These are phyloP conservation scores for Paramormyrops kingsleyae DNA, from an alignment of 2,113 vertebrate genomes.

Conservation along the genomic window DNA sequence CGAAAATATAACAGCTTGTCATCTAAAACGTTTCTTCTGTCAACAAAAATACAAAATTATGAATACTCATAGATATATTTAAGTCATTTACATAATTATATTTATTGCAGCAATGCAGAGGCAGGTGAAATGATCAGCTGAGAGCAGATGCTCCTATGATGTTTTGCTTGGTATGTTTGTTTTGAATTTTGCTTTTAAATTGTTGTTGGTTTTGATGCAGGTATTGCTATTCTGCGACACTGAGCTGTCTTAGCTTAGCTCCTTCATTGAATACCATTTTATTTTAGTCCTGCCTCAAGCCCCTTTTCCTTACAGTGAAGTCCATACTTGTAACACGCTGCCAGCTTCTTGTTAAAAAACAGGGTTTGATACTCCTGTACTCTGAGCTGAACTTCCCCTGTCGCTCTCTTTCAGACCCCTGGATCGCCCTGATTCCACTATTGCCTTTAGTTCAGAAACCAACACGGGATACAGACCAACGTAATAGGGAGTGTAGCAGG, in stretches of 20 bases:
- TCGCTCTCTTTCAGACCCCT: background rate
- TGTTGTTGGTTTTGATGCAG: background rate
- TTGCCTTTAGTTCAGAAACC: background rate
- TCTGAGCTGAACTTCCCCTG: background rate
- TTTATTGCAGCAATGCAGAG: background rate
- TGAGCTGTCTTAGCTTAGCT: background rate
- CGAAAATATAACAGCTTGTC: background rate
- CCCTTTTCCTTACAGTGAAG: background rate
- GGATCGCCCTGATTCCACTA: background rate
- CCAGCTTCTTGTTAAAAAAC: background rate
- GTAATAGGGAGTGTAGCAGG: conserved; percentile 96
- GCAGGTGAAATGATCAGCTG: background rate
- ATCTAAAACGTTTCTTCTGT: background rate
- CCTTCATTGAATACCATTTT: background rate
- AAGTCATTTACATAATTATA: background rate
- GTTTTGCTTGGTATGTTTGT: background rate
- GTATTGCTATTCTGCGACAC: background rate
- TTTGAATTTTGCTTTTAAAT: background rate
- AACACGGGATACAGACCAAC: conserved; percentile 72
- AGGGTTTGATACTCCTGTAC: background rate
- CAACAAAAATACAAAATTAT: background rate
- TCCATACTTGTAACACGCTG: background rate
- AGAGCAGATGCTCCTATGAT: background rate
- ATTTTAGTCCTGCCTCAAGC: background rate
- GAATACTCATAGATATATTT: background rate